These are phyloP conservation scores for Microcebus ravelobensis DNA, from an alignment of 2,113 vertebrate genomes.

Conservation along the genomic window DNA sequence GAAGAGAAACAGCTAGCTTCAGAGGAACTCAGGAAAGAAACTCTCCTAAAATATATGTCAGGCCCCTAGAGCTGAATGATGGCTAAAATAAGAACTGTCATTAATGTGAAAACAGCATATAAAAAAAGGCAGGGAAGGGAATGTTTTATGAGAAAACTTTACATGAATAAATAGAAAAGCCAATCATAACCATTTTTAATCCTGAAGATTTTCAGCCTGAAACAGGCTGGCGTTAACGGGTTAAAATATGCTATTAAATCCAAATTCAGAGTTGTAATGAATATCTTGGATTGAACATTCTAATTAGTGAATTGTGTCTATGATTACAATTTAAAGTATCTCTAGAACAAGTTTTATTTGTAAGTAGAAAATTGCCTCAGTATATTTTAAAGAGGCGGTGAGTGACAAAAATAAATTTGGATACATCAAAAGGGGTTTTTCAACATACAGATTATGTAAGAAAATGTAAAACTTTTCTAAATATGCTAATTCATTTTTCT, in stretches of 20 bases:
- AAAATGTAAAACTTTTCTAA: not conserved
- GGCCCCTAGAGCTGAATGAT: not conserved
- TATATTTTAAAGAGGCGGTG: not conserved
- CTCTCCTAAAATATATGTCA: not conserved
- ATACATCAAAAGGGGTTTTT: not conserved
- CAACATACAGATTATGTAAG: not conserved
- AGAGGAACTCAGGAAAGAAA: not conserved
- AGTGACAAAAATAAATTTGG: conserved; percentile 5
- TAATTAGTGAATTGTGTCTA: not conserved
- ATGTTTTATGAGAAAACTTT: not conserved
- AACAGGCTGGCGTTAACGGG: not conserved
- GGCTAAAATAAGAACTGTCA: not conserved
- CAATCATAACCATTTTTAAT: not conserved
- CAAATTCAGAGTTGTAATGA: not conserved
- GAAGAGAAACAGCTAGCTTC: not conserved
- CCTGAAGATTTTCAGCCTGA: not conserved
- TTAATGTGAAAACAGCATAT: not conserved
- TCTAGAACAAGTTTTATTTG: not conserved
- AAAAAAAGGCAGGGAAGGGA: not conserved
- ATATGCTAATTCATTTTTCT: not conserved
- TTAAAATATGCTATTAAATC: not conserved
- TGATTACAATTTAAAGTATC: not conserved
- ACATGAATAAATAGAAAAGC: not conserved
- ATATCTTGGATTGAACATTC: not conserved
- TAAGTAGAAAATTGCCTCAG: not conserved